A percentile compares a stretch with the other conserved stretches of the same genome.
Evolutionary conservation across 2,797 vertebrate species (phyloP).

Genomic region (Coregonus ussuriensis): DNA sequence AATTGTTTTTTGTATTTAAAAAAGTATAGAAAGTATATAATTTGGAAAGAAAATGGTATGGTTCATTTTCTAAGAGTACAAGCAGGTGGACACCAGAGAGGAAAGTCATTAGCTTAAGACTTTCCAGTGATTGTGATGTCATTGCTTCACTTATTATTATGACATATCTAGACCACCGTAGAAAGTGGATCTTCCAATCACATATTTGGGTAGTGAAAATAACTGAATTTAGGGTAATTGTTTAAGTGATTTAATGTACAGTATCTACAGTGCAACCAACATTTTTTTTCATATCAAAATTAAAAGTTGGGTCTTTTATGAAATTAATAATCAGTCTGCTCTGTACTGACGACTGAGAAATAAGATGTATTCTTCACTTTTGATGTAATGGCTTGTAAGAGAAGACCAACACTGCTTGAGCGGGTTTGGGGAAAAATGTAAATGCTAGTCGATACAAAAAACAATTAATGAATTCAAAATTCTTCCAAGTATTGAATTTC

Average conservation of each 20-base stretch:
- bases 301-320: not conserved
- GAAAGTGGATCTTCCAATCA: conserved; percentile 4
- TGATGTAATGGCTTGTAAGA: no score
- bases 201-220: conserved; percentile 13
- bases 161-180: not conserved
- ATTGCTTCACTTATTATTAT: conserved; percentile 20
- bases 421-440: no score
- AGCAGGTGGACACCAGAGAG: conserved; percentile 43
- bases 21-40: no score
- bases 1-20: no score
- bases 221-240: not conserved
- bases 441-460: no score
- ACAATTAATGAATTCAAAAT: no score
- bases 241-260: not conserved
- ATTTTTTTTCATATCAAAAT: not conserved
- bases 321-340: not conserved
- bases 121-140: conserved; percentile 51
- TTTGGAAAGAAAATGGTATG: no score
- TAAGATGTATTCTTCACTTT: no score
- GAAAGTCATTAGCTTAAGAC: conserved; percentile 41
- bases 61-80: conserved; percentile 1
- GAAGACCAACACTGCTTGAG: no score
- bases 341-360: not conserved
- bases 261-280: not conserved
- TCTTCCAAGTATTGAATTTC: not conserved